These are phyloP conservation scores for Thereva nobilitata DNA, from an alignment of 2,888 invertebrate genomes.

Conservation along the genomic window DNA sequence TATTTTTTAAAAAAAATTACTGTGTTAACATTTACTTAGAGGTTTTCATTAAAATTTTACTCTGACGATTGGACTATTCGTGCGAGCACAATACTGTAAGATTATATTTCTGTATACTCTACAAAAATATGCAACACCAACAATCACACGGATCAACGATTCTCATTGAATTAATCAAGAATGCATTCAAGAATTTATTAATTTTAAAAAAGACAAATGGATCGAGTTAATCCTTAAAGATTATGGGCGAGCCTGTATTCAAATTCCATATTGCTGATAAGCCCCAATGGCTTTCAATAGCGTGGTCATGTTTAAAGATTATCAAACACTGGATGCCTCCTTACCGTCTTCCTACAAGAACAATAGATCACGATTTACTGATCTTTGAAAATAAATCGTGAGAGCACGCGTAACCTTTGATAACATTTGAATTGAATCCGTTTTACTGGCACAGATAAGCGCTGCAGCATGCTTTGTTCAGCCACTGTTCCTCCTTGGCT, in stretches of 20 bases:
- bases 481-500: too few relatives aligned
- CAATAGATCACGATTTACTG: conserved; percentile 30
- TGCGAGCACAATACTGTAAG: too few relatives aligned
- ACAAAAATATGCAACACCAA: too few relatives aligned
- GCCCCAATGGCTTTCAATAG: conserved; percentile 18
- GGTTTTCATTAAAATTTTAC: too few relatives aligned
- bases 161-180: conserved; percentile 12
- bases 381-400: conserved; percentile 22
- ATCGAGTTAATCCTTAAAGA: not conserved
- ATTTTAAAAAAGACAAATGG: not conserved
- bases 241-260: conserved; percentile 5
- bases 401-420: conserved; percentile 20
- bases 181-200: conserved; percentile 13
- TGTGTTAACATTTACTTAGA: too few relatives aligned
- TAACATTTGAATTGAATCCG: conserved; percentile 24
- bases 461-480: too few relatives aligned
- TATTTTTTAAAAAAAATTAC: too few relatives aligned
- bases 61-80: too few relatives aligned
- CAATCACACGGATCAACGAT: not conserved
- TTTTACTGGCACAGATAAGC: not conserved
- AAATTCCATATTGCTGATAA: conserved; percentile 24
- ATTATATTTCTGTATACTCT: too few relatives aligned
- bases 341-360: not conserved
- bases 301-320: conserved; percentile 16
- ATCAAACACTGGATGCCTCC: conserved; percentile 9